Evolutionary conservation across 2,888 invertebrate genomes (phyloP).

Genomic region (Stenchaetothrips biformis): DNA sequence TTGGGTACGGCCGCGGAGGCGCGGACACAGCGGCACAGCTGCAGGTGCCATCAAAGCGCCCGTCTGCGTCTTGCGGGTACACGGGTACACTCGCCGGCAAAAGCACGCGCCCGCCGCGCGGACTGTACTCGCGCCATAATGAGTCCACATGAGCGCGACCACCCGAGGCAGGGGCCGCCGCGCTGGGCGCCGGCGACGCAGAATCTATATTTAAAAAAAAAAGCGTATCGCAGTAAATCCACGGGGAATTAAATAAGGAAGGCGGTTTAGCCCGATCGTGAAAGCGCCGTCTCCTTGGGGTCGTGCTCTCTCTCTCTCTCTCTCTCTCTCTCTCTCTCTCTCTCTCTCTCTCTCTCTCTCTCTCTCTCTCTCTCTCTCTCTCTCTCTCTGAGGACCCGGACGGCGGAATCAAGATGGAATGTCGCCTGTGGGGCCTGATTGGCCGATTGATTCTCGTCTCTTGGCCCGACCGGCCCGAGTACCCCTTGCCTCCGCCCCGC

Average conservation of each 20-base stretch:
- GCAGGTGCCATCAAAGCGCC: neutral
- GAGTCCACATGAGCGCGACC: neutral
- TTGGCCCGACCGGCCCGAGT: neutral
- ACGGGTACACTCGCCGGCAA: no score
- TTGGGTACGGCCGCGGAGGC: neutral
- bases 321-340: neutral
- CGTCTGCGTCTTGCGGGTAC: neutral
- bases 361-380: neutral
- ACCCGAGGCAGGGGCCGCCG: no score
- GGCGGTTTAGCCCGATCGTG: no score
- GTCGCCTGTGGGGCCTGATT: neutral
- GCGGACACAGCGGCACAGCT: neutral
- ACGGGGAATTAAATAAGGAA: neutral
- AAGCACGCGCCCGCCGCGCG: no score
- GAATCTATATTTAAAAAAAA: neutral
- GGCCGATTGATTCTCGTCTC: constrained; percentile 2
- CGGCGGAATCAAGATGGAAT: constrained; percentile 16
- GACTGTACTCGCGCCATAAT: neutral
- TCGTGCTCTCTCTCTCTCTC: neutral
- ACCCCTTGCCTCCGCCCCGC: neutral
- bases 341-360: neutral
- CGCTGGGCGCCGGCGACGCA: no score
- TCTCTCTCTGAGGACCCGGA: neutral
- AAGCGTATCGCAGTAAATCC: neutral
- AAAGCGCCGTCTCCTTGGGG: neutral